Base-by-base conservation (phyloP, 2,113 vertebrate genomes). In the Actinemys pallida region DNA sequence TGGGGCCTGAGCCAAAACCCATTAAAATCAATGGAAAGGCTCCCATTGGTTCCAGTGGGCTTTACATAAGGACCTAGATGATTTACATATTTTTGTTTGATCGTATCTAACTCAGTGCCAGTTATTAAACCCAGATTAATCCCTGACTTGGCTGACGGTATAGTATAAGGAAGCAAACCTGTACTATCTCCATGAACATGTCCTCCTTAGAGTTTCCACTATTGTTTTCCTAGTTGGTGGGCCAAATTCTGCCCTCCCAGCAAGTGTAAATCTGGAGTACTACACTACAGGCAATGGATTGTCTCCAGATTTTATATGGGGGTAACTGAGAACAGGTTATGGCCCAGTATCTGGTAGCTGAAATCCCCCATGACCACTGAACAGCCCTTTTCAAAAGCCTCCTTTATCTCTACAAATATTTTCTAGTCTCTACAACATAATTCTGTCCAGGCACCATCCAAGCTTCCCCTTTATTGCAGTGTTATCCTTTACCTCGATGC, bases 121-220 rank as follows among this genome's bases (percentile, higher is more conserved):
- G 75, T 92, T 96, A 95, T 92, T 94, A 96, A 94, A 89, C 94
- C 93, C 95, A 91, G 91, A 96, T 94, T 95, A 97, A 93, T 95
- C 90, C 84, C 53, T 94, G 42, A 54, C 72, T 95, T 92, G 47
- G 78, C 86, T 92, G 31, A 88, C 81, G 78, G 89, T 85, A 92
- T 57, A 35, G 24, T 3, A 10, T 81, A 85, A 81, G 79, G n/a
- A 92, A 94, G 76, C 50, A 80, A 91, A 90, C 86, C 92, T 80
- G 54, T 81, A 88, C 82, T 69, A 59, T 88, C 90, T 5, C 27
- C 57, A 59, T 6, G 57, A 59, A 25, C 5, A 12, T 12, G 25
- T 29, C 57, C 57, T 95, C 75, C 65, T 20, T 20, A 69, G 35
- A 76, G 42, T 27, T 78, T 42, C 11, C 75, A 22, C 17, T 45